These are phyloP conservation scores for Andricus grossulariae DNA, from an alignment of 1,140 invertebrate species.

Conservation along the genomic window DNA sequence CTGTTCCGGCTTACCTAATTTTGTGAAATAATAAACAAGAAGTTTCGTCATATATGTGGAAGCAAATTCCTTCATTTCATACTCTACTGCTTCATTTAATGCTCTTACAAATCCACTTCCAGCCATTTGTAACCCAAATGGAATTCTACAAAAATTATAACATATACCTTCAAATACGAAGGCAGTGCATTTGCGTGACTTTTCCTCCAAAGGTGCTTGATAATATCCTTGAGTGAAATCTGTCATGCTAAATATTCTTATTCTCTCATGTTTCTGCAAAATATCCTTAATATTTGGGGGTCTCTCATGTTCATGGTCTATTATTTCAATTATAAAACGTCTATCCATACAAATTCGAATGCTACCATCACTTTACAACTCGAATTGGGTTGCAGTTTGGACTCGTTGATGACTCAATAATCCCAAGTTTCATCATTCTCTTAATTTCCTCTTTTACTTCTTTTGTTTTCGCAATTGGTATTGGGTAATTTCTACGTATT, in stretches of 20 bases:
- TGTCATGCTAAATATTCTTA: conserved; percentile 52
- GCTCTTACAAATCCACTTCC: too few species aligned
- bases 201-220: conserved; percentile 56
- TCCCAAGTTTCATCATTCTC: conserved; percentile 56
- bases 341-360: conserved; percentile 54
- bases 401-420: too few species aligned
- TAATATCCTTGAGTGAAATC: conserved; percentile 63
- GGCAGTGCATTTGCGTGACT: conserved; percentile 59
- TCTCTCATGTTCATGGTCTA: conserved; percentile 53
- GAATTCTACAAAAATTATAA: too few species aligned
- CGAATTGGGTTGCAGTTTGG: conserved; percentile 60
- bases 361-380: conserved; percentile 53
- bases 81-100: conserved; percentile 38
- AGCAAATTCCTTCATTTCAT: conserved; percentile 38
- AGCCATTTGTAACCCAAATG: too few species aligned
- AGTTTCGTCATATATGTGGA: conserved; percentile 47
- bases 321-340: conserved; percentile 56
- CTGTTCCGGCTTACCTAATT: too few species aligned
- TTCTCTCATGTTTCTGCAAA: conserved; percentile 51
- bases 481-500: conserved; percentile 42
- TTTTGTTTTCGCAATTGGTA: conserved; percentile 43
- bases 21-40: too few species aligned
- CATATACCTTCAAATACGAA: too few species aligned
- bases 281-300: conserved; percentile 55
- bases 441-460: conserved; percentile 46